phyloP scores from a whole-genome alignment of 2,113 vertebrate species.

The Bos javanicus region DNA sequence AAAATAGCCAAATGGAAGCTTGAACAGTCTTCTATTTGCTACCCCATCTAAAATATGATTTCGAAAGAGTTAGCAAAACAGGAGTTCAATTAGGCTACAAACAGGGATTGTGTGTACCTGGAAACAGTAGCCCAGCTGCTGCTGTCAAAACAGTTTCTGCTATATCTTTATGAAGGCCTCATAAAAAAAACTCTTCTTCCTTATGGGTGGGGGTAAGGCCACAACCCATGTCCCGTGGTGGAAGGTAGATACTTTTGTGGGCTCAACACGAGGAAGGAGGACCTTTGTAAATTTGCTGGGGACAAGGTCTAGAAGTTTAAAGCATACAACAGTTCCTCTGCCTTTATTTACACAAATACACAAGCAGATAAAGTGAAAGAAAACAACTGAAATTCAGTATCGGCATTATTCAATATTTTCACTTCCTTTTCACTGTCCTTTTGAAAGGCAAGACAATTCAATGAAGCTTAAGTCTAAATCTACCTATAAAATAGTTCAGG shows the following conservation, averaged over 20 bases:
- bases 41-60: not conserved
- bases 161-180: not conserved
- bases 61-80: not conserved
- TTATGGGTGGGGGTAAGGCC: not conserved
- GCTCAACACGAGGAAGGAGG: not conserved
- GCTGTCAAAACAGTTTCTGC: not conserved
- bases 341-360: conserved; percentile 2
- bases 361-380: not conserved
- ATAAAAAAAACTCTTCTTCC: not conserved
- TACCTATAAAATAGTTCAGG: not conserved
- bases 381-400: not conserved
- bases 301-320: conserved; percentile 18
- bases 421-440: not conserved
- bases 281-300: not conserved
- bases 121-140: not conserved
- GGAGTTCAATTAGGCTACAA: not conserved
- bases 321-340: not conserved
- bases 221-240: rapidly evolving
- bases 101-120: not conserved
- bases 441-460: not conserved
- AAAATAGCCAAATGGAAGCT: not conserved
- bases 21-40: not conserved
- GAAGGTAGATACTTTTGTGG: not conserved
- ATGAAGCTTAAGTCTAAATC: not conserved
- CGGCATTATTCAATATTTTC: not conserved